Evolutionary conservation across 2,888 invertebrate species (phyloP), one percentile per base, ranked within the genome.

Genomic region (Carterocephalus palaemon): DNA sequence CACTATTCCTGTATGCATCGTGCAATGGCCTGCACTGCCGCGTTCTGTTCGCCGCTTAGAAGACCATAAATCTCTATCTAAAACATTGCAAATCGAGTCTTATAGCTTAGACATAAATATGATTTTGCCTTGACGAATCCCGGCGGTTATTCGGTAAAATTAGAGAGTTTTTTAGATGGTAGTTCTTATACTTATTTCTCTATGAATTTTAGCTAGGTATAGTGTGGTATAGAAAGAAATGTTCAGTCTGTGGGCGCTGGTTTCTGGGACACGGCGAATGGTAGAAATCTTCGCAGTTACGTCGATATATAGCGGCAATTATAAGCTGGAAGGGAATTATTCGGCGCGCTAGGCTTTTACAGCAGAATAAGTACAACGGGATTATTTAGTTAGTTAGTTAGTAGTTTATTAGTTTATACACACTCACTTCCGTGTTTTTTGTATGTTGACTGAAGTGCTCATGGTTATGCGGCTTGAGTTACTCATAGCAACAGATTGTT

Each of bases 1-100:
- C 86, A 73, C 86, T 84, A 82, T 80, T 80, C 84, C 85, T 84
- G 84, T 84, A 85, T 85, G 86, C 86, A 81, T 76, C 86, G 86
- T 82, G 84, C 86, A 85, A 77, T 85, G 86, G 86, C 86, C 86
- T 84, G 85, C 75, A 82, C 76, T 76, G 76, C 75, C 75, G 72
- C 62, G 64, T 64, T 64, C 53, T 52, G 39, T 34, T 42, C 42
- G 50, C 41, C 23, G 48, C 48, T 20, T 49, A 61, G 68, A 76
- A 70, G 54, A 62, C 42, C 70, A 2, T 60, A 76, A 56, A 50
- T 48, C 47, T 15, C 1, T 12, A 4, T 2, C n/a, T n/a, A n/a
- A n/a, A n/a, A n/a, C 38, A 51, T 29, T 38, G 3, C 0, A 71
- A 67, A 60, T 19, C 10, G 2, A 23, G 50, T 52, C 53, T 28